phyloP scores from a whole-genome alignment of 2,113 vertebrate species.

The Telmatochromis sp. region DNA sequence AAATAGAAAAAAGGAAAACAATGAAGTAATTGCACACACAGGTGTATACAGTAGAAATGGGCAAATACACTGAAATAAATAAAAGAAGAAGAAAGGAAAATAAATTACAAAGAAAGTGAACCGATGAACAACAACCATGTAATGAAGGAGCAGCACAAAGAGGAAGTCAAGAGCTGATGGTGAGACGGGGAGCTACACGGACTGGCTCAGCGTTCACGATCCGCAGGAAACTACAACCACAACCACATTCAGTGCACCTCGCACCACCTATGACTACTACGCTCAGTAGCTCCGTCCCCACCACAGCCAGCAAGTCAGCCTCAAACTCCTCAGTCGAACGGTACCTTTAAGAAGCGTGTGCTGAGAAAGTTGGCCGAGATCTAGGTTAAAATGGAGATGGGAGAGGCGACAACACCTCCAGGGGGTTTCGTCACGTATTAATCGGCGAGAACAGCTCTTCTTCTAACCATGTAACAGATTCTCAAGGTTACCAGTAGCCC shows the following conservation, averaged over 20 bases:
- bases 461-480: constrained; percentile 38
- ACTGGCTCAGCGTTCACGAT: constrained; percentile 79
- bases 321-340: constrained; percentile 40
- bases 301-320: constrained; percentile 8
- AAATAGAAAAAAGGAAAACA: neutral
- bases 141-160: constrained; percentile 42
- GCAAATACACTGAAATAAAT: constrained; percentile 70
- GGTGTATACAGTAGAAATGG: constrained; percentile 74
- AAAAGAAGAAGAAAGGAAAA: constrained; percentile 41
- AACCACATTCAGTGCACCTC: constrained; percentile 65
- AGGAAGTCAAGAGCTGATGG: constrained; percentile 21
- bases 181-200: constrained; percentile 42
- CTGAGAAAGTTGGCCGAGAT: neutral
- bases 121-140: constrained; percentile 26
- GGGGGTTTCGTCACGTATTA: neutral
- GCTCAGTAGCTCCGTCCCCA: constrained; percentile 46
- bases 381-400: neutral
- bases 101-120: constrained; percentile 55
- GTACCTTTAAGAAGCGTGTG: constrained; percentile 28
- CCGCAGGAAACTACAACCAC: constrained; percentile 74
- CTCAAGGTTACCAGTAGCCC: constrained; percentile 63
- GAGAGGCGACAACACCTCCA: neutral
- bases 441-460: constrained; percentile 7
- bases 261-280: constrained; percentile 39
- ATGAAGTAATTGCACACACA: constrained; percentile 67